These are phyloP conservation scores for Aviceda subcristata DNA, from an alignment of 2,113 vertebrate genomes.

Conservation along the genomic window DNA sequence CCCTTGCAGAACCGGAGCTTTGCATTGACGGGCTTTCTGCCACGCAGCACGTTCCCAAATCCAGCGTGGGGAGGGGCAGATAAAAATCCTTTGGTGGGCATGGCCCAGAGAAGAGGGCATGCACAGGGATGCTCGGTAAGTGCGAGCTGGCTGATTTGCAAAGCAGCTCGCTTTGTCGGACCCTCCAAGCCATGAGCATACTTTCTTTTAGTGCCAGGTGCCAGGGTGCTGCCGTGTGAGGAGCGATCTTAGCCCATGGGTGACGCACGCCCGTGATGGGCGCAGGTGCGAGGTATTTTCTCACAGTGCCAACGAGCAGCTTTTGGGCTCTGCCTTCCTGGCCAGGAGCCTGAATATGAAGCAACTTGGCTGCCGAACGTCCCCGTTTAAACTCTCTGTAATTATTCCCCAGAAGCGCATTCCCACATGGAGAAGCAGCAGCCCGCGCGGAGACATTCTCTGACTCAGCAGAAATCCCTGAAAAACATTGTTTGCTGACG, in stretches of 20 bases:
- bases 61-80: background rate
- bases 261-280: background rate
- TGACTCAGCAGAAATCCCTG: constrained; percentile 31
- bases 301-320: background rate
- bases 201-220: fast-evolving
- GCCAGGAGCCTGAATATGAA: constrained; percentile 24
- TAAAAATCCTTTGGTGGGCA: background rate
- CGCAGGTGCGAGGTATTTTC: background rate
- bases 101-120: fast-evolving
- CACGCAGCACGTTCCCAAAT: fast-evolving
- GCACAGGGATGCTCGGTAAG: background rate
- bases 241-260: background rate
- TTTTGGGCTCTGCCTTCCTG: constrained; percentile 25
- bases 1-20: background rate
- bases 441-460: background rate
- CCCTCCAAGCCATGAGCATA: fast-evolving
- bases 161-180: fast-evolving
- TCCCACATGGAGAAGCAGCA: constrained; percentile 38
- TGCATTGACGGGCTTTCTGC: background rate
- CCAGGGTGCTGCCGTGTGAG: fast-evolving
- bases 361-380: constrained; percentile 12
- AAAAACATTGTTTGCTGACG: background rate
- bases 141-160: background rate
- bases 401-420: background rate
- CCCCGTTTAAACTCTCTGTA: background rate